A percentile compares a stretch with the other conserved stretches of the same genome.
phyloP scores from a whole-genome alignment of 2,888 invertebrate species.

The Empis livida region DNA sequence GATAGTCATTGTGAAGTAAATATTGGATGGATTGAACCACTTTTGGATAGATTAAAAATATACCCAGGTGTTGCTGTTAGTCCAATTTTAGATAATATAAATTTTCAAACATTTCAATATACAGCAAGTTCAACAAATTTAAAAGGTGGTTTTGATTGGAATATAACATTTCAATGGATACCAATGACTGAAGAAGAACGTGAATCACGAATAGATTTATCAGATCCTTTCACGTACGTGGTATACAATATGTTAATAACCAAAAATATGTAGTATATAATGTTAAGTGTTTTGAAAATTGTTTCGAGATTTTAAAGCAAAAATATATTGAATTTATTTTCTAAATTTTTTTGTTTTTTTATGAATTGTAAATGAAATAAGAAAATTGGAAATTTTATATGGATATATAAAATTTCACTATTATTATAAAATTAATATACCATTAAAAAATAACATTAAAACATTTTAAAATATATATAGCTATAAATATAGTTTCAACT shows the following conservation, averaged over 20 bases:
- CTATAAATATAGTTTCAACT: too few relatives aligned
- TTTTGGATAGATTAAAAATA: slow-evolving; percentile 24
- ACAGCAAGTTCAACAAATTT: slow-evolving; percentile 23
- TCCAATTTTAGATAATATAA: slow-evolving; percentile 38
- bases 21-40: slow-evolving; percentile 35
- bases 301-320: too few relatives aligned
- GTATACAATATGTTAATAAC: slow-evolving; percentile 2
- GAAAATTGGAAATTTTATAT: too few relatives aligned
- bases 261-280: slow-evolving; percentile 1
- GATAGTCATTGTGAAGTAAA: slow-evolving; percentile 37
- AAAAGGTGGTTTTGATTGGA: slow-evolving; percentile 40
- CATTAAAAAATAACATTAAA: too few relatives aligned
- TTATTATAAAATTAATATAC: too few relatives aligned
- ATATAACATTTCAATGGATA: slow-evolving; percentile 38
- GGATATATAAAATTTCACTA: too few relatives aligned
- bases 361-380: too few relatives aligned
- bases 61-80: slow-evolving; percentile 26
- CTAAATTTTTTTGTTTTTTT: too few relatives aligned
- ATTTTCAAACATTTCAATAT: slow-evolving; percentile 33
- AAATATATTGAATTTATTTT: too few relatives aligned
- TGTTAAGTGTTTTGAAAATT: background rate
- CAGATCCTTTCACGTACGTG: slow-evolving; percentile 17
- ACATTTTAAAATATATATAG: too few relatives aligned
- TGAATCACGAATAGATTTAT: slow-evolving; percentile 10
- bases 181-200: slow-evolving; percentile 13